Evolutionary conservation across 2,888 invertebrate genomes (phyloP), one percentile per base, ranked within the genome.

Genomic region (Ganaspis brasiliensis): DNA sequence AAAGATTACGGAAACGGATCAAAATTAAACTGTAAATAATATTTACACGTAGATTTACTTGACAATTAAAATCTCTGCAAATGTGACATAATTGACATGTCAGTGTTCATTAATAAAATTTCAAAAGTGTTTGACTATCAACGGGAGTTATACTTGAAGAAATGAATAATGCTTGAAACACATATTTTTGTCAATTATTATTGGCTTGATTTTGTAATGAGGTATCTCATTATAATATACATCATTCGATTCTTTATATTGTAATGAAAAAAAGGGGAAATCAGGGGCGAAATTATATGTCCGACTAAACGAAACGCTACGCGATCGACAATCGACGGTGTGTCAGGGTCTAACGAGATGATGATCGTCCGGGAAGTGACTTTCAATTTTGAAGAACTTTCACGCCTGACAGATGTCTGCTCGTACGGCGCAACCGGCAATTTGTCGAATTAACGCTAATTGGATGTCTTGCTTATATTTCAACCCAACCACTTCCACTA

Each of bases 381-480:
- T 87, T 83, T 85, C 81, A 79, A 76, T 86, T 84, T 83, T 81
- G 76, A 67, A 78, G 77, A 77, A 83, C 79, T 77, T 77, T 82
- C 72, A 80, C 80, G 82, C 81, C 77, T 78, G 83, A 80, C 86
- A 87, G 85, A 85, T 84, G 87, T 82, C 85, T 74, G 80, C 76
- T 74, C 77, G 81, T 77, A 80, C 75, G 57, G 76, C 67, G 37
- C 81, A 86, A 81, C 85, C 85, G 84, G 81, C 85, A 86, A 86
- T 85, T 86, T 84, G 80, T 82, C 85, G 82, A 87, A 84, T 85
- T 87, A 79, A 80, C 79, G 76, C 80, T 87, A 86, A 88, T 89
- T 88, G 87, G 88, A 87, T 84, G 83, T 87, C 87, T 79, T 75
- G 73, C 63, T 56, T 73, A 70, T 78, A 75, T 80, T 75, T 81